These are phyloP conservation scores for Mylabris phalerata DNA, from an alignment of 1,140 invertebrate genomes.

Conservation along the genomic window DNA sequence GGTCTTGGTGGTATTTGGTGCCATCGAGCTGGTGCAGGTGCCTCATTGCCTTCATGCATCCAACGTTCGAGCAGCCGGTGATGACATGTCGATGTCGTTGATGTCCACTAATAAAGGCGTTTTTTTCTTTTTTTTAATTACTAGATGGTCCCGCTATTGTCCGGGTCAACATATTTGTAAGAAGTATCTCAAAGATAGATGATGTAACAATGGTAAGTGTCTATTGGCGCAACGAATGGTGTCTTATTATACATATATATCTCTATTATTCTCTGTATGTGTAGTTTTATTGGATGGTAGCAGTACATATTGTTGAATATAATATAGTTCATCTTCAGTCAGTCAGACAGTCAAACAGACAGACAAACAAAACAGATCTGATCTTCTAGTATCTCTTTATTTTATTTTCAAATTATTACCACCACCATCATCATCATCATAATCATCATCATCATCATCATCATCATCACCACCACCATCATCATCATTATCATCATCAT, in stretches of 20 bases:
- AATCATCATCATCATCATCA: too few species aligned
- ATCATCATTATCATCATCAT: too few species aligned
- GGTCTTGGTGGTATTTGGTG: not conserved
- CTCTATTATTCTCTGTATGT: conserved; percentile 26
- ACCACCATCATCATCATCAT: too few species aligned
- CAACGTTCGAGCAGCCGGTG: conserved; percentile 23
- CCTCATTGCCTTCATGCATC: conserved; percentile 32
- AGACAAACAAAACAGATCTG: too few species aligned
- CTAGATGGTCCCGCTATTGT: conserved; percentile 86
- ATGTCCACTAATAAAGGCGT: conserved; percentile 31
- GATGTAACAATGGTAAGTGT: conserved; percentile 96
- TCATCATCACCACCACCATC: too few species aligned
- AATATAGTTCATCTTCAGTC: conserved; percentile 15
- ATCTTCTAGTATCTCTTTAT: too few species aligned
- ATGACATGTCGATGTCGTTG: conserved; percentile 10
- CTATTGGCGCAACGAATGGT: conserved; percentile 37
- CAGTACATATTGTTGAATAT: not conserved
- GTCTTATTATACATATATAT: too few species aligned
- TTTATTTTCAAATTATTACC: too few species aligned
- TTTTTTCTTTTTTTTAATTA: conserved; percentile 37
- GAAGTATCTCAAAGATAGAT: conserved; percentile 98
- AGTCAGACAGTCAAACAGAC: too few species aligned
- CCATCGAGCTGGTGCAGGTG: conserved; percentile 34
- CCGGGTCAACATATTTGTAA: conserved; percentile 93
- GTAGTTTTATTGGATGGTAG: conserved; percentile 34